phyloP scores from a whole-genome alignment of 2,888 invertebrate genomes.

The Latrodectus hesperus region DNA sequence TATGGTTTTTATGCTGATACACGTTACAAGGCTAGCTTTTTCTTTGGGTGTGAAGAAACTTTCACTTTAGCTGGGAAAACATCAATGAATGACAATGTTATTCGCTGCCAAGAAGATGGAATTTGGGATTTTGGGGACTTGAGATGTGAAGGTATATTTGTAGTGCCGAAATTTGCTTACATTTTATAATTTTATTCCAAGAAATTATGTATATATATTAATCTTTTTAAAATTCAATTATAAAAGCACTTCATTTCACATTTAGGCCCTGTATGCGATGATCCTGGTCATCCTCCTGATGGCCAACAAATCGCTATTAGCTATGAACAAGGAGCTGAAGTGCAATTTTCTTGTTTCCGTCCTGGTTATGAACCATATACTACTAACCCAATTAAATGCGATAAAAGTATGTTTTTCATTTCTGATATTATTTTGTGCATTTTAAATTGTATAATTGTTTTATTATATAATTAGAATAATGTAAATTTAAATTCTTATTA shows the following conservation, averaged over 20 bases:
- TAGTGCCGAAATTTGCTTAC: too few relatives aligned
- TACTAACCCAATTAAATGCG: conserved; percentile 90
- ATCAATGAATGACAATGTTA: conserved; percentile 91
- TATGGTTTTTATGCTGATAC: conserved; percentile 92
- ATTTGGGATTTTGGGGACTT: conserved; percentile 98
- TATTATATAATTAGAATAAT: too few relatives aligned
- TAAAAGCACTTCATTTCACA: not conserved
- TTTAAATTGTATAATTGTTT: too few relatives aligned
- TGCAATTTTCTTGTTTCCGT: conserved; percentile 90
- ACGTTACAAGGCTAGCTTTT: conserved; percentile 93
- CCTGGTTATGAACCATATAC: conserved; percentile 95
- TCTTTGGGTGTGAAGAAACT: conserved; percentile 93
- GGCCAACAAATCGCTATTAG: conserved; percentile 86
- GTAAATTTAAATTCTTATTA: too few relatives aligned
- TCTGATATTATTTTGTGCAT: too few relatives aligned
- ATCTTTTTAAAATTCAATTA: not conserved
- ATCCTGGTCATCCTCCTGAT: conserved; percentile 94
- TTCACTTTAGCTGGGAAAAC: conserved; percentile 95
- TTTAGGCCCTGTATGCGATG: conserved; percentile 90
- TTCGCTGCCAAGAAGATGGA: conserved; percentile 91
- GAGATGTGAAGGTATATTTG: conserved; percentile 85
- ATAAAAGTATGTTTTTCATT: conserved; percentile 77
- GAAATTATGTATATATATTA: too few relatives aligned
- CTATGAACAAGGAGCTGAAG: conserved; percentile 86
- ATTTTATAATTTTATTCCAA: not conserved